A percentile compares a stretch with the other conserved stretches of the same genome.
These are phyloP conservation scores for Diadumene lineata DNA, from an alignment of 92 coral and sea anemone species.

Conservation along the genomic window DNA sequence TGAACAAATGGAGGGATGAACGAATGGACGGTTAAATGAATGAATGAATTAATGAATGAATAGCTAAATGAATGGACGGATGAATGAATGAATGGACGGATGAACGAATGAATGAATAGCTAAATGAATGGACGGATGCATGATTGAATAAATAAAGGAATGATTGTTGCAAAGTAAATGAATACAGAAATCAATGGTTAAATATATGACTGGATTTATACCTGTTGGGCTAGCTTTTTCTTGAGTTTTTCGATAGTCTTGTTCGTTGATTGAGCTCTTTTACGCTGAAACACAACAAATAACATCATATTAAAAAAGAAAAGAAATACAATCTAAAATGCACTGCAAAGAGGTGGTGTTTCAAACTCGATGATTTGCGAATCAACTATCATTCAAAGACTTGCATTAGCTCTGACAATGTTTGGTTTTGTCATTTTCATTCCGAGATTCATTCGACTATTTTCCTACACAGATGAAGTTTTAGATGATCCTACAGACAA, in stretches of 20 bases:
- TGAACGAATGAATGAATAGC: not conserved
- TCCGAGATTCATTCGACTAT: no score
- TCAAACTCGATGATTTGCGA: no score
- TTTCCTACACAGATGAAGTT: no score
- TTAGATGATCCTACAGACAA: no score
- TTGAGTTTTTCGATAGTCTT: constrained; percentile 83
- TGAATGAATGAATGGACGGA: not conserved
- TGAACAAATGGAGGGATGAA: not conserved
- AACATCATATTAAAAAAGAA: no score
- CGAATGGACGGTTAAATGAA: not conserved
- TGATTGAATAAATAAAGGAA: not conserved
- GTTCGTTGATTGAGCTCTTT: constrained; percentile 63
- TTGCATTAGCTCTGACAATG: no score
- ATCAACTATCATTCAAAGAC: no score
- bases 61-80: not conserved
- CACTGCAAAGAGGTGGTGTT: no score
- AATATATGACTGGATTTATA: constrained; percentile 5
- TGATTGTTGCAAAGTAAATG: not conserved
- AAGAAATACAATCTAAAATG: no score
- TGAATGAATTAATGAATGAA: not conserved
- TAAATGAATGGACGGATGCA: no score
- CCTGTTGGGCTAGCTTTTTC: constrained; percentile 91
- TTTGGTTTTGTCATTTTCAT: no score
- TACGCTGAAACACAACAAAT: constrained; percentile 50
- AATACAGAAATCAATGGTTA: not conserved